Base-by-base conservation (phyloP, 1,140 invertebrate genomes). In the Tetragnatha versicolor region DNA sequence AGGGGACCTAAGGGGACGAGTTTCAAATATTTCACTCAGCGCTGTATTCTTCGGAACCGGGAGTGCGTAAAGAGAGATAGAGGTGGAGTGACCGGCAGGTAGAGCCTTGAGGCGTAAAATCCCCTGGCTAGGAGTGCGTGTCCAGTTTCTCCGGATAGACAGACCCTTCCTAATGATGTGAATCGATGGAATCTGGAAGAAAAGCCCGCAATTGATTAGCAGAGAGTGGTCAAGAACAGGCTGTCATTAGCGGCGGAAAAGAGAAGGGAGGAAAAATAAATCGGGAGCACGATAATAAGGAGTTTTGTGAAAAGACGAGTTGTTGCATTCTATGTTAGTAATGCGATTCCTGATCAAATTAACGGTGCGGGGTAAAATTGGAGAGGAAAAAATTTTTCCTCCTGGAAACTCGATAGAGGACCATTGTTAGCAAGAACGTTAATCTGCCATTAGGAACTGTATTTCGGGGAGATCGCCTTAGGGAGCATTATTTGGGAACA, bases 271-370 rank as follows among this genome's bases (percentile, higher is more conserved):
- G 33, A 76, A 76, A 76, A 76, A 76, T 76, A 76, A 76, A 65
- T 65, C 58, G 58, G 39, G 60, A 33, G 37, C 47, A 61, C 37
- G 70, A 76, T 76, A 76, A 76, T 76, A 76, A 76, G 73, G 73
- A 76, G 73, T 65, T 76, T 65, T 65, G 58, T 63, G 73, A 76
- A 76, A 76, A 76, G 73, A 76, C 73, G 73, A 65, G 73, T 76
- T 76, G 73, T 76, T 76, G 73, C 73, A 76, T 58, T 76, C 60
- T 39, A 76, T 76, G 73, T 76, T 76, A 65, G 73, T 76, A 76
- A 76, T 76, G 60, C 73, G 73, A 76, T 37, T 65, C 73, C 73
- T 76, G 73, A 76, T 76, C 73, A 76, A 76, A 76, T 76, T 76
- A 65, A 60, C 31, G 73, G 72, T 58, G 39, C 58, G 31, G 72